Conservation (phyloP, 2,888 invertebrate species). For the Sinohyriopsis cumingii region DNA sequence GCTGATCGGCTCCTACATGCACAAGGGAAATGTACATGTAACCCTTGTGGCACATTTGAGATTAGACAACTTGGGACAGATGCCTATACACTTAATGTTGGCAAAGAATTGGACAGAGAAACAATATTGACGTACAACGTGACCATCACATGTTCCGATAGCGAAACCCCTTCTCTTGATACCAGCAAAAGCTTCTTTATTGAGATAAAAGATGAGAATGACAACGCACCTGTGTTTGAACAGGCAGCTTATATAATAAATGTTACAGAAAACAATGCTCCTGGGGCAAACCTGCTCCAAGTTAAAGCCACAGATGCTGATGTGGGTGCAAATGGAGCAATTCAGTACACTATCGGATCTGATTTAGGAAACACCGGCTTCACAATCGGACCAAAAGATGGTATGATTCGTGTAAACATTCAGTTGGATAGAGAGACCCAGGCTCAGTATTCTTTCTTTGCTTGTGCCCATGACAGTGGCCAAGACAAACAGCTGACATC, state of each 20-base stretch:
- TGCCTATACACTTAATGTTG: constrained; percentile 69
- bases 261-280: constrained; percentile 47
- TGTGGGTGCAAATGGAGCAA: constrained; percentile 27
- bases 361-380: constrained; percentile 22
- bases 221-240: constrained; percentile 90
- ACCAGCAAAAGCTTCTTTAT: constrained; percentile 49
- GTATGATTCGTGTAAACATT: constrained; percentile 37
- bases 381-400: constrained; percentile 32
- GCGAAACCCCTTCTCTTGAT: constrained; percentile 66
- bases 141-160: constrained; percentile 77
- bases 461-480: constrained; percentile 40
- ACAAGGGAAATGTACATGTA: constrained; percentile 52
- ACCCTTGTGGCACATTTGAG: constrained; percentile 22
- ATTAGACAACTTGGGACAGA: constrained; percentile 26
- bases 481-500: constrained; percentile 13
- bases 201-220: constrained; percentile 86
- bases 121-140: constrained; percentile 41
- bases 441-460: constrained; percentile 35
- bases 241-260: constrained; percentile 35
- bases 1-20: constrained; percentile 56
- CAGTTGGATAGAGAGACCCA: constrained; percentile 47
- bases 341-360: constrained; percentile 31
- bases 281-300: constrained; percentile 79
- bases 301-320: constrained; percentile 86
- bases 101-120: constrained; percentile 69